Conservation (phyloP, 2,888 invertebrate genomes). For the Frankliniella intonsa region DNA sequence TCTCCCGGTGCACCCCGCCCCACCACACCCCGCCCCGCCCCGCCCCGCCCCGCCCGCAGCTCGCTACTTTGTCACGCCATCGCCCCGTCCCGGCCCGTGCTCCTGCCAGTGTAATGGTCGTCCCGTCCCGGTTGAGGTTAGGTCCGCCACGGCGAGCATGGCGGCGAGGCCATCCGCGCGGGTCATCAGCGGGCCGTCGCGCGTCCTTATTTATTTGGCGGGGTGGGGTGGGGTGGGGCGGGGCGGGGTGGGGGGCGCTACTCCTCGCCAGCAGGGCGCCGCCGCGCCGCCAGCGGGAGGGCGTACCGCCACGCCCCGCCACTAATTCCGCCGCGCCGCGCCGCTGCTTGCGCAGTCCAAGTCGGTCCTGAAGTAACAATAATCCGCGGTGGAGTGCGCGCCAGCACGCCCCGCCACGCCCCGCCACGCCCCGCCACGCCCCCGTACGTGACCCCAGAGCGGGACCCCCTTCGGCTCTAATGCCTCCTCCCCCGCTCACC, state of each 20-base stretch:
- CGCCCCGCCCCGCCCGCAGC: background rate
- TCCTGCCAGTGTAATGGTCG: background rate
- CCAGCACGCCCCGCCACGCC: background rate
- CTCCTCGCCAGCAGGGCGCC: too few relatives aligned
- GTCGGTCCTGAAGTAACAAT: conserved; percentile 15
- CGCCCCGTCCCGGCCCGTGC: background rate
- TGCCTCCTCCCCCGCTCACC: too few relatives aligned
- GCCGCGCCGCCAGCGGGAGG: too few relatives aligned
- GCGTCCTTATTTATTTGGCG: too few relatives aligned
- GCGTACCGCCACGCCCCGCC: too few relatives aligned
- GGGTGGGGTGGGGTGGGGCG: too few relatives aligned
- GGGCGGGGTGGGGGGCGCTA: too few relatives aligned
- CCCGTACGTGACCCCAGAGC: background rate
- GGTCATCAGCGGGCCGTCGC: too few relatives aligned
- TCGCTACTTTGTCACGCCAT: background rate
- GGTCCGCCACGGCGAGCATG: background rate
- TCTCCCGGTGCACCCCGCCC: background rate
- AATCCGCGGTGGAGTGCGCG: background rate
- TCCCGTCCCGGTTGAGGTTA: background rate
- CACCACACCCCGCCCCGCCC: background rate
- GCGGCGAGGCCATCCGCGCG: too few relatives aligned
- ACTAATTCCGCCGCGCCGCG: conserved; percentile 21
- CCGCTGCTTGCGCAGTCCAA: background rate
- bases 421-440: background rate
- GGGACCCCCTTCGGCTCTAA: too few relatives aligned